Evolutionary conservation across 2,888 invertebrate species (phyloP), one percentile per base, ranked within the genome.

Genomic region (Ligdia adustata): DNA sequence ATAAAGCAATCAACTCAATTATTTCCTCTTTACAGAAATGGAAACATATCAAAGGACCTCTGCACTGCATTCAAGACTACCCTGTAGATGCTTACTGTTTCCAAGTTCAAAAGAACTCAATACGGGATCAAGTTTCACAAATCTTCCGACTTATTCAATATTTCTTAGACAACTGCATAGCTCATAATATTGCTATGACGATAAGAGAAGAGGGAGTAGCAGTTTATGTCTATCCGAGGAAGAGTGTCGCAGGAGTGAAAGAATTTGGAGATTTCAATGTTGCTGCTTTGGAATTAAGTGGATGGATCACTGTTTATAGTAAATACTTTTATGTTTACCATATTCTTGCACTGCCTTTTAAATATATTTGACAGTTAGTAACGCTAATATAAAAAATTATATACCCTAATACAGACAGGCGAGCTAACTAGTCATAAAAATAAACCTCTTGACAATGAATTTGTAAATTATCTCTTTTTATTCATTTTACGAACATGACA

Each of bases 141-240:
- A 75, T 92, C 12, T 90, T 75, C 62, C 85, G 76, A 57, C 66
- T 94, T 3, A 73, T 94, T 3, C 69, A 91, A 28, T 92, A 91
- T 75, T 83, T 95, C 1, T 90, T 94, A 51, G 67, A 88, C 2
- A 87, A 92, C 7, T 89, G 93, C 20, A 90, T 96, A 52, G 94
- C 96, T 0, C 95, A 97, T 66, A 97, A 96, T 75, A 69, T 97
- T 27, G 93, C 93, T 52, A 85, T 96, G 27, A 94, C 94, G 5
- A 82, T 92, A 66, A 93, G 93, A 1, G 55, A 9, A 45, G 61
- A 9, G 56, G 57, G 85, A 12, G 66, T 93, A 6, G 86, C 93
- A 39, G 72, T 95, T 2, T 91, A 93, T 52, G 72, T 95, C n/a
- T 96, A 93, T 91, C 93, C 93, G 0, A 90, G 95, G 43, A 91